Conservation (phyloP, 2,113 vertebrate genomes). For the Brachionichthys hirsutus region DNA sequence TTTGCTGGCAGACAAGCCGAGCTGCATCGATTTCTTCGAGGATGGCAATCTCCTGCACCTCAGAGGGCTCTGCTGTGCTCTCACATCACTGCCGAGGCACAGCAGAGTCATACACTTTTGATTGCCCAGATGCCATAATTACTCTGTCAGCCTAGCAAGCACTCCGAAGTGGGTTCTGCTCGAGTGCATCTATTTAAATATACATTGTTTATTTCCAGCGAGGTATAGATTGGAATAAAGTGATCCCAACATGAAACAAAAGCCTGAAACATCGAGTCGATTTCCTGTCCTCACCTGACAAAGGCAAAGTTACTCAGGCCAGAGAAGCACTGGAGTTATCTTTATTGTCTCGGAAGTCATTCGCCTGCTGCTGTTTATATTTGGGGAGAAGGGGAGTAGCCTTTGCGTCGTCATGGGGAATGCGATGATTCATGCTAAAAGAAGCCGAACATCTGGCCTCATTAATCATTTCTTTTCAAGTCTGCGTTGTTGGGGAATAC, state of each 20-base stretch:
- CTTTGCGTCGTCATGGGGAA: constrained; percentile 64
- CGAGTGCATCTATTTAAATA: constrained; percentile 35
- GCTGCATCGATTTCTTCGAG: constrained; percentile 42
- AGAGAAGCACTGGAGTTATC: constrained; percentile 36
- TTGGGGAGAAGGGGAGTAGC: constrained; percentile 28
- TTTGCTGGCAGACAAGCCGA: constrained; percentile 18
- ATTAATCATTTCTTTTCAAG: constrained; percentile 70
- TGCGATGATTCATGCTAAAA: constrained; percentile 60
- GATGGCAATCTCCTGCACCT: constrained; percentile 16
- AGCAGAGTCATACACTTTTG: constrained; percentile 42
- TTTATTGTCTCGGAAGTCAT: constrained; percentile 45
- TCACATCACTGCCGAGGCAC: constrained; percentile 9
- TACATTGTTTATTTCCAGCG: not conserved
- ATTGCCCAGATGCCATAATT: constrained; percentile 53
- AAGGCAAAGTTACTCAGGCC: constrained; percentile 20
- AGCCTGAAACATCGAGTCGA: no score
- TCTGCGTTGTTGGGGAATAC: constrained; percentile 50
- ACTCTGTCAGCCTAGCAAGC: constrained; percentile 40
- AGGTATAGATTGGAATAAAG: constrained; percentile 29
- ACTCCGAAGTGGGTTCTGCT: constrained; percentile 22
- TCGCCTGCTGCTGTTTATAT: constrained; percentile 35
- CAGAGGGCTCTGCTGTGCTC: constrained; percentile 37
- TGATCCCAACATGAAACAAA: no score
- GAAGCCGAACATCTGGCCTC: constrained; percentile 70
- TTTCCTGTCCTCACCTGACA: no score